Evolutionary conservation across 2,797 vertebrate genomes (phyloP), one percentile per base, ranked within the genome.

Genomic region (Rhyacichthys aspro): DNA sequence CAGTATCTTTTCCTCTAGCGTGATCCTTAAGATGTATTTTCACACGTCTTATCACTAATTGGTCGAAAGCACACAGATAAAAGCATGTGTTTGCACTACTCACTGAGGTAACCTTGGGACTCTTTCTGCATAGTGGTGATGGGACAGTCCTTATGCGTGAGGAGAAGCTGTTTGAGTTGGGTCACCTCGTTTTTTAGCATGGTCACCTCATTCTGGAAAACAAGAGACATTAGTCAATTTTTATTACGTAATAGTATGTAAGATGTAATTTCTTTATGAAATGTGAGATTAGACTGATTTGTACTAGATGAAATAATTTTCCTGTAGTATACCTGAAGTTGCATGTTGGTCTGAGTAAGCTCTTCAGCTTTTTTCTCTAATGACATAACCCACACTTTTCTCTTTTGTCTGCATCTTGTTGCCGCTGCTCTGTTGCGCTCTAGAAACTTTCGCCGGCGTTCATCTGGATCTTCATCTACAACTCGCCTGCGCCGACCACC

Each of bases 281-380:
- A n/a, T n/a, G n/a, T n/a, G n/a, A n/a, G n/a, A n/a, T n/a, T n/a
- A n/a, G 23, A 28, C 23, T 28, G 7, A 28, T 28, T 28, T 28
- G 23, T 28, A 28, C 1, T 28, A 28, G 23, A 28, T 28, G 8
- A 6, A n/a, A n/a, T 15, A 7, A 42, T 42, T 15, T n/a, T 18
- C 42, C 44, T 5, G 52, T 39, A 16, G 74, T 39, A 70, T 93
- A 99, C 97, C 98, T 99, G 98, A 91, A 99, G 95, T 84, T 99
- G 97, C 97, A 99, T 99, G 92, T 99, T 99, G 91, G 97, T 99
- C 92, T 99, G 97, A 70, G 97, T 99, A 90, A 99, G 96, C 92
- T 99, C 98, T 83, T 99, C 97, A 49, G 98, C 98, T 91, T 99
- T 99, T 92, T 99, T 99, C 94, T 99, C 98, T 89, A 99, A 90